phyloP scores from a whole-genome alignment of 2,797 vertebrate genomes.

The Betta splendens region DNA sequence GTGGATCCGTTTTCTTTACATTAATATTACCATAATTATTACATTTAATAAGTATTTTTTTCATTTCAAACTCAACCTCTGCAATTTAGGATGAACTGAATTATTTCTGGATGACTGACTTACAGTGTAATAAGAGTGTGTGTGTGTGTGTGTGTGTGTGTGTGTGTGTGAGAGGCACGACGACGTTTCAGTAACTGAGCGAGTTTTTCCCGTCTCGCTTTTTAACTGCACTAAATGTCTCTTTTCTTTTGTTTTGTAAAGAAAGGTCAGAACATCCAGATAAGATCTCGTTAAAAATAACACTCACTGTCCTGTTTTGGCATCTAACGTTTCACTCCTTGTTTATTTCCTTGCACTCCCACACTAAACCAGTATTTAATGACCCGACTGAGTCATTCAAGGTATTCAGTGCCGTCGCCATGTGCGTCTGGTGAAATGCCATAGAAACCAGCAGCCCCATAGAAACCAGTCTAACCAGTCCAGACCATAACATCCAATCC shows the following conservation, averaged over 20 bases:
- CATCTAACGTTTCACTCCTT: not conserved
- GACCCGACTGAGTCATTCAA: constrained; percentile 36
- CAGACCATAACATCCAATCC: constrained; percentile 25
- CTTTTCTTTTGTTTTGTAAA: not conserved
- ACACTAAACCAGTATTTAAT: not conserved
- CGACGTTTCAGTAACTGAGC: too few species aligned
- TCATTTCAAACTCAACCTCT: too few species aligned
- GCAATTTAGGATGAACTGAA: too few species aligned
- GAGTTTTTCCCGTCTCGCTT: too few species aligned
- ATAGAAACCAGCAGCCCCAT: constrained; percentile 56
- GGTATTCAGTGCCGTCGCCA: constrained; percentile 34
- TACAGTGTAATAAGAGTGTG: too few species aligned
- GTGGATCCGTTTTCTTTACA: too few species aligned
- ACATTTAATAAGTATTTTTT: too few species aligned
- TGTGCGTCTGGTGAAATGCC: constrained; percentile 30
- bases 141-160: too few species aligned
- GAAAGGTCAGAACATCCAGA: not conserved
- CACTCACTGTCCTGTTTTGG: not conserved
- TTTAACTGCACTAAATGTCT: not conserved
- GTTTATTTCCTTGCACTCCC: not conserved
- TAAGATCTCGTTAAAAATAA: not conserved
- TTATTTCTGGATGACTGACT: too few species aligned
- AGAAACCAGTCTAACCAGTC: constrained; percentile 62
- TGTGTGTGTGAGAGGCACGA: too few species aligned
- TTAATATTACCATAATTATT: too few species aligned